Base-by-base conservation (phyloP, 1,140 invertebrate genomes). In the Steinernema khuongi region DNA sequence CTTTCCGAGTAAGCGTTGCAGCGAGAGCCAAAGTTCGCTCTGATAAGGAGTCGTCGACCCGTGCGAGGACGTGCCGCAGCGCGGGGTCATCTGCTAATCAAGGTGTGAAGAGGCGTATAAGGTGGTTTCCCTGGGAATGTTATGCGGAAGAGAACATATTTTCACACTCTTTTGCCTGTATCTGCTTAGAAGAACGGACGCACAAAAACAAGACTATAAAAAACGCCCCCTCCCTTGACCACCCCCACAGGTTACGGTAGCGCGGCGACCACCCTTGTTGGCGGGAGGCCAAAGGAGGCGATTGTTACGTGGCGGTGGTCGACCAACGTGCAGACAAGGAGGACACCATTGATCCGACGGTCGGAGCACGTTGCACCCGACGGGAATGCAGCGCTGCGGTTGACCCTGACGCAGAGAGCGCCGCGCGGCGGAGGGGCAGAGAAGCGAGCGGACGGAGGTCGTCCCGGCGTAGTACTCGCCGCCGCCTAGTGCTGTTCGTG, bases 401-500 rank as follows among this genome's bases (percentile, higher is more conserved):
- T 60, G 50, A 60, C 50, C 50, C 50, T 60, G 50, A 22, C 11
- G 11, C 11, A 60, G 50, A 60, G 11, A 41, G 7, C 4, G 14
- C 14, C 50, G 11, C 4, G 4, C 19, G 11, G 7, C 14, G 50
- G 26, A 22, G 22, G 50, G 4, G 7, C 14, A 60, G 50, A 60
- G 50, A 60, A 60, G 50, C 19, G 50, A 60, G 50, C 11, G 50
- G 14, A 26, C 19, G 7, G 2, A 4, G 19, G 22, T n/a, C 36
- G 36, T 7, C 36, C 19, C 22, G 50, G 50, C 50, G 50, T 60
- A 7, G 50, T 26, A n/a, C 50, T 60, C n/a, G 50, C 50, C 4
- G 50, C 50, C n/a, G n/a, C n/a, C n/a, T n/a, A n/a, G n/a, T 60
- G 50, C 50, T 60, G 50, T 60, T 60, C 50, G 50, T 60, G 50